These are phyloP conservation scores for Collichthys lucidus DNA, from an alignment of 2,113 vertebrate genomes.

Conservation along the genomic window DNA sequence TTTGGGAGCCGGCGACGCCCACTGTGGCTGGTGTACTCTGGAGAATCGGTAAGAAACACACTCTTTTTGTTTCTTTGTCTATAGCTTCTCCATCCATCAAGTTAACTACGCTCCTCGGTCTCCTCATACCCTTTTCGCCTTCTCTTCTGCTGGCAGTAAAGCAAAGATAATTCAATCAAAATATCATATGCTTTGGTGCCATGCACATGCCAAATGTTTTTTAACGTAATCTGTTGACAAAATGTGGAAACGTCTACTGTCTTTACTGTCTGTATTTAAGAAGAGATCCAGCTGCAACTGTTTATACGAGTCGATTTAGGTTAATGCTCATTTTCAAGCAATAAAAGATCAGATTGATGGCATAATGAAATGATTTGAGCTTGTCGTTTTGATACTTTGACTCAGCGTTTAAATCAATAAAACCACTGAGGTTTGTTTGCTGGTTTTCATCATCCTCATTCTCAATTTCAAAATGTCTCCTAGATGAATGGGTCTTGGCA, in stretches of 20 bases:
- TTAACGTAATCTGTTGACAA: constrained; percentile 14
- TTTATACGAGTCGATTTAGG: constrained; percentile 7
- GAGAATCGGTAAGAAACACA: constrained; percentile 88
- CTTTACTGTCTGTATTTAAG: neutral
- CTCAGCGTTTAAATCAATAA: constrained; percentile 23
- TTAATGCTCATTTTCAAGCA: constrained; percentile 8
- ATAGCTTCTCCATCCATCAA: neutral
- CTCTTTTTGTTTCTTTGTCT: constrained; percentile 21
- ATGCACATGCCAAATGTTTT: constrained; percentile 35
- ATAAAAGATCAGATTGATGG: constrained; percentile 30
- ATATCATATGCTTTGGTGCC: constrained; percentile 31
- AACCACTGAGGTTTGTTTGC: constrained; percentile 30
- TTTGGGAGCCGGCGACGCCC: constrained; percentile 88
- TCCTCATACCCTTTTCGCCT: neutral
- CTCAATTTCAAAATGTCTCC: constrained; percentile 50
- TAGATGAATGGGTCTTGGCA: constrained; percentile 56
- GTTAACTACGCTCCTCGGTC: constrained; percentile 1
- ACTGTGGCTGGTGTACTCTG: constrained; percentile 97
- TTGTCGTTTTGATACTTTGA: constrained; percentile 25
- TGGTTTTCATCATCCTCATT: constrained; percentile 41
- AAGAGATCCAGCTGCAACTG: neutral
- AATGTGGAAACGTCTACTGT: neutral
- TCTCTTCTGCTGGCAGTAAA: constrained; percentile 21
- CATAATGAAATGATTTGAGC: constrained; percentile 3
- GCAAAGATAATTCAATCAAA: constrained; percentile 51